phyloP scores from a whole-genome alignment of 2,113 vertebrate species.

The Geococcyx californianus region DNA sequence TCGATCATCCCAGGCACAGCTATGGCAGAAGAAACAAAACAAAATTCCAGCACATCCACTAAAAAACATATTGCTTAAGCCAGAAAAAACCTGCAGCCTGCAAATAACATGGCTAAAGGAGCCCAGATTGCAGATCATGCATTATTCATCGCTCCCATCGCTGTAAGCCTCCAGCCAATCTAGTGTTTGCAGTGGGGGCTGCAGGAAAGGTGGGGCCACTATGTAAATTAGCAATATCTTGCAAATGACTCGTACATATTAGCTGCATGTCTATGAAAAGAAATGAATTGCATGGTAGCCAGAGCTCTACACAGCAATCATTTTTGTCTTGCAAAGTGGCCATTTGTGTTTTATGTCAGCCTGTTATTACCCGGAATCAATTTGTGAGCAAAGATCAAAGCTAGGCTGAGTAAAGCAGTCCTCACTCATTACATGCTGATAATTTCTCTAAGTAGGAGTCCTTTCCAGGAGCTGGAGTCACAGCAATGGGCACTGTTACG shows the following conservation, averaged over 20 bases:
- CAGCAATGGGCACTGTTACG: neutral
- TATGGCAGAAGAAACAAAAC: conserved; percentile 7
- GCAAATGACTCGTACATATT: conserved; percentile 45
- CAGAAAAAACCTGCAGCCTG: neutral
- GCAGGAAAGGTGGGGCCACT: conserved; percentile 33
- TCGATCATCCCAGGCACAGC: neutral
- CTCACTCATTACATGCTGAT: neutral
- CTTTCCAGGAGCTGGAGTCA: neutral
- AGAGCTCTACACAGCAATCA: conserved; percentile 39
- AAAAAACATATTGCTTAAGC: conserved; percentile 32
- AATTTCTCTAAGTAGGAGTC: neutral
- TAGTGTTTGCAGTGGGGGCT: conserved; percentile 8
- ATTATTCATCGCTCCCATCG: conserved; percentile 59
- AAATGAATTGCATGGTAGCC: neutral
- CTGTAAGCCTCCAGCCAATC: conserved; percentile 43
- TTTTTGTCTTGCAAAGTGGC: conserved; percentile 54
- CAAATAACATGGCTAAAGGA: conserved; percentile 10
- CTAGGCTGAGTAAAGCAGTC: neutral
- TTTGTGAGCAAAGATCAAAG: conserved; percentile 51
- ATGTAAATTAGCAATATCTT: conserved; percentile 48
- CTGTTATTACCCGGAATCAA: conserved; percentile 36
- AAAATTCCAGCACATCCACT: conserved; percentile 23
- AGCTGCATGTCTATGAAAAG: conserved; percentile 39
- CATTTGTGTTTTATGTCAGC: conserved; percentile 45
- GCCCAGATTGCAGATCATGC: conserved; percentile 59